phyloP scores from a whole-genome alignment of 2,797 vertebrate genomes.

The Argyrosomus regius region DNA sequence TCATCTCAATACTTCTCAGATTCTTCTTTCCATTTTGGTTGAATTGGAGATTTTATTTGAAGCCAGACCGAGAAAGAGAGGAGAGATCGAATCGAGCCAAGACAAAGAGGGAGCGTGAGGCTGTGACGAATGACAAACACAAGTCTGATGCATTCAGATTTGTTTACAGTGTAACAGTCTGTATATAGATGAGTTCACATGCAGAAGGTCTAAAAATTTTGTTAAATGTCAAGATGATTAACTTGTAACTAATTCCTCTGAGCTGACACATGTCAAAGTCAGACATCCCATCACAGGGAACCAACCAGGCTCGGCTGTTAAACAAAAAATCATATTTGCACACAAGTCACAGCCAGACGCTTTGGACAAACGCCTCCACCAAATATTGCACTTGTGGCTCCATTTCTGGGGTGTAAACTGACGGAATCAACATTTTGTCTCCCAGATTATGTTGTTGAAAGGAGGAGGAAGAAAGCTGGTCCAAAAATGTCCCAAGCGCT shows the following conservation, averaged over 20 bases:
- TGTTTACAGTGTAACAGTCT: background rate
- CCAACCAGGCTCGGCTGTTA: constrained; percentile 1
- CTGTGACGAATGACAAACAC: constrained; percentile 5
- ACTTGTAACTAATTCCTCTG: background rate
- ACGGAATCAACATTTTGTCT: constrained; percentile 26
- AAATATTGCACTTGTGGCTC: constrained; percentile 57
- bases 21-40: background rate
- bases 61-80: background rate
- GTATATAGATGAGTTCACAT: background rate
- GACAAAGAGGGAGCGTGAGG: background rate
- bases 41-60: constrained; percentile 23
- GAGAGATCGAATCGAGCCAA: background rate
- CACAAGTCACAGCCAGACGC: background rate
- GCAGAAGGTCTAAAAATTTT: background rate
- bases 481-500: constrained; percentile 60
- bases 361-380: constrained; percentile 6
- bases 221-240: background rate
- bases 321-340: constrained; percentile 13
- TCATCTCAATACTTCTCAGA: background rate
- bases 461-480: constrained; percentile 7
- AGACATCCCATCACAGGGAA: constrained; percentile 9
- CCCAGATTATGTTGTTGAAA: constrained; percentile 42
- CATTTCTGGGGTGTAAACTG: background rate
- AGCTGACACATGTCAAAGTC: constrained; percentile 26
- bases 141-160: background rate